Evolutionary conservation across 1,140 invertebrate genomes (phyloP).

Genomic region (Drosophila erecta): DNA sequence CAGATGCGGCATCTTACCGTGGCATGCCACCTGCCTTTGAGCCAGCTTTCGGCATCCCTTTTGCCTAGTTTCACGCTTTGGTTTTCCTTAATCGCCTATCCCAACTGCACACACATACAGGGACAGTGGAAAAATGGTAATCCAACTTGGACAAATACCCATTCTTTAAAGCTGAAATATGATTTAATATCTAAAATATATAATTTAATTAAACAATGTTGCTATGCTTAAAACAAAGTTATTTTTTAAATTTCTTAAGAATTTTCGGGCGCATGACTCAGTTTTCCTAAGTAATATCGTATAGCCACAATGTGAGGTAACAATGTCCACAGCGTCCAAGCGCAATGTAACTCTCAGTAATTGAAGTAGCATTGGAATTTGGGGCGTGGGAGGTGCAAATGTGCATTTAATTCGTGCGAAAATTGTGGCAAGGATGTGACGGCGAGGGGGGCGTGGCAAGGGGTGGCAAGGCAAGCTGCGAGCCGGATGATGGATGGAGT

Average conservation of each 20-base stretch:
- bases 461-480: conserved; percentile 37
- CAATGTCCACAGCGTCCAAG: conserved; percentile 68
- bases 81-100: conserved; percentile 74
- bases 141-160: too few species aligned
- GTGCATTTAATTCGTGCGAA: conserved; percentile 79
- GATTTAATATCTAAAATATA: too few species aligned
- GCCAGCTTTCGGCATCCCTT: conserved; percentile 4
- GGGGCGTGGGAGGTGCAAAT: conserved; percentile 56
- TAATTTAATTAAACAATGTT: neutral
- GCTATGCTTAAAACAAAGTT: too few species aligned
- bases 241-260: neutral
- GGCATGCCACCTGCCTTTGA: conserved; percentile 29
- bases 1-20: conserved; percentile 19
- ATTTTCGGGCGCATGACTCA: neutral
- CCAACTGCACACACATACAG: conserved; percentile 10
- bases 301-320: conserved; percentile 57
- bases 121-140: conserved; percentile 12
- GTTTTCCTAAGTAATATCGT: neutral
- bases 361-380: conserved; percentile 40
- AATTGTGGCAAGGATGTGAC: conserved; percentile 43
- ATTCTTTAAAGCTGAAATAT: neutral
- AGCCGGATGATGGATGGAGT: conserved; percentile 75
- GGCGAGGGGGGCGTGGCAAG: neutral
- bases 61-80: conserved; percentile 71
- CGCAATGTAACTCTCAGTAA: conserved; percentile 57